Evolutionary conservation across 2,888 invertebrate genomes (phyloP).

Genomic region (Dynastes hyllus): DNA sequence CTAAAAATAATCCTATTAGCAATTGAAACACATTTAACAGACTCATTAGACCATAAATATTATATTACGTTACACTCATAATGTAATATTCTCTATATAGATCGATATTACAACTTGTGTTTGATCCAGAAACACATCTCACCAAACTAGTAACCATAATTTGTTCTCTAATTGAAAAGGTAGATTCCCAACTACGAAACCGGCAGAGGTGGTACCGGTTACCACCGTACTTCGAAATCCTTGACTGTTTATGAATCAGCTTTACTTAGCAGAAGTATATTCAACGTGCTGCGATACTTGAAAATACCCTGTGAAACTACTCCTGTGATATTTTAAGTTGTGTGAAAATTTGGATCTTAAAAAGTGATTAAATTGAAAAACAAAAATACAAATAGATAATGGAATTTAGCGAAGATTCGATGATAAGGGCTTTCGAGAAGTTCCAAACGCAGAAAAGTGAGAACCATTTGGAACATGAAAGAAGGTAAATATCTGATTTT

Average conservation of each 20-base stretch:
- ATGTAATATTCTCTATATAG: background rate
- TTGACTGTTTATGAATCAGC: background rate
- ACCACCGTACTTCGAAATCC: background rate
- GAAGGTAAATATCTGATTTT: conserved; percentile 72
- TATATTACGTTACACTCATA: background rate
- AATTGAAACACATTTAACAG: background rate
- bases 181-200: background rate
- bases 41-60: background rate
- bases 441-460: conserved; percentile 77
- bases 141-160: background rate
- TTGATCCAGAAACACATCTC: background rate
- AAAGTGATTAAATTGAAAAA: background rate
- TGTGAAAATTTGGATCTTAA: background rate
- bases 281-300: background rate
- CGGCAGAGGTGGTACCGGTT: conserved; percentile 13
- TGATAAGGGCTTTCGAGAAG: conserved; percentile 85
- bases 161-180: background rate
- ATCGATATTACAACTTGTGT: background rate
- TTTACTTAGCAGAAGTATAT: background rate
- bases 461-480: conserved; percentile 79
- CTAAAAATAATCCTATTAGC: conserved; percentile 7
- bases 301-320: background rate
- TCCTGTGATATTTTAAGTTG: background rate
- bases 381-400: background rate
- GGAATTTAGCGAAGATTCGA: conserved; percentile 76